A percentile compares a stretch with the other conserved stretches of the same genome.
phyloP scores from a whole-genome alignment of 2,797 vertebrate species.

The Nyctalus aviator region DNA sequence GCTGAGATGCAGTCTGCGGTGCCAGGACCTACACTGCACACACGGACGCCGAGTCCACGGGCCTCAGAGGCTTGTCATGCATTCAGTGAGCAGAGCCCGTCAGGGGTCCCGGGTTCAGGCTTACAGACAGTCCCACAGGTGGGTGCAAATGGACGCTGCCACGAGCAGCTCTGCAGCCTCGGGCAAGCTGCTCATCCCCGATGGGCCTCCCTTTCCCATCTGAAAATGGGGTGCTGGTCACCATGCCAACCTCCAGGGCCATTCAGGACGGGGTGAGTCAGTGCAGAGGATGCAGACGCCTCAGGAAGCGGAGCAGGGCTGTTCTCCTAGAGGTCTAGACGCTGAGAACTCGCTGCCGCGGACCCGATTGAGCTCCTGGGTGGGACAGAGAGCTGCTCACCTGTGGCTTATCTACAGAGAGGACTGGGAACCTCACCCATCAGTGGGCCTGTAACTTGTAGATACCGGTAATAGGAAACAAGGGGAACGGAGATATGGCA shows the following conservation, averaged over 20 bases:
- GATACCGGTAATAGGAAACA: background rate
- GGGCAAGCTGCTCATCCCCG: no score
- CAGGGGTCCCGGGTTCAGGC: no score
- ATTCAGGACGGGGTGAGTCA: background rate
- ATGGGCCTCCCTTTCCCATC: background rate
- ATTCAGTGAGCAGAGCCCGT: background rate
- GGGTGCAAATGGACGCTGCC: background rate
- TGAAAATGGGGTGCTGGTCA: background rate
- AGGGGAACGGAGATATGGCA: background rate
- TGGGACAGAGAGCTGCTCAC: rapidly evolving
- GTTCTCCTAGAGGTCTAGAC: background rate
- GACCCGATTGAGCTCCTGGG: background rate
- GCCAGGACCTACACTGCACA: background rate
- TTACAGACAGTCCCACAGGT: background rate
- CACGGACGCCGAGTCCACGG: background rate
- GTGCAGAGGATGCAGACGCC: background rate
- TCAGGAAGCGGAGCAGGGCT: background rate
- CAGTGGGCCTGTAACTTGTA: background rate
- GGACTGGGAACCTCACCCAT: background rate
- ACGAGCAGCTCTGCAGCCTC: background rate
- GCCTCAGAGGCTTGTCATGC: background rate
- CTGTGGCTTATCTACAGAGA: background rate
- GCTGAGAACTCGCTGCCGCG: rapidly evolving
- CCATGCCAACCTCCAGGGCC: background rate
- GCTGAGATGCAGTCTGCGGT: background rate